Evolutionary conservation across 2,888 invertebrate species (phyloP).

Genomic region (Xestobium rufovillosum): DNA sequence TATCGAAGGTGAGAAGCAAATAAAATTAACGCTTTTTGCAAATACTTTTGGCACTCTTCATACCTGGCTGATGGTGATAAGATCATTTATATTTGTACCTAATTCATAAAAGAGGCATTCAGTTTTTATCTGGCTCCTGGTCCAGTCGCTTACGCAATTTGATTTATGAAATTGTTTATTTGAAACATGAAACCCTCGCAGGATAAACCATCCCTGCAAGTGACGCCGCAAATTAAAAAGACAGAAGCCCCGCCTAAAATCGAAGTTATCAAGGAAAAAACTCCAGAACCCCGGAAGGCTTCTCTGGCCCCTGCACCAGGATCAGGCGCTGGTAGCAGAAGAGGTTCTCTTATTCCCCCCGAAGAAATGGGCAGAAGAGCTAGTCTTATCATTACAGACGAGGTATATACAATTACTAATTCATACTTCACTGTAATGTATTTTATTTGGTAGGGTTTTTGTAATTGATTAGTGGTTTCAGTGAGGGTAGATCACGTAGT

Average conservation of each 20-base stretch:
- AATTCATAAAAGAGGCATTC: slow-evolving; percentile 23
- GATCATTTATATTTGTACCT: slow-evolving; percentile 22
- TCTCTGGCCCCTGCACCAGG: slow-evolving; percentile 49
- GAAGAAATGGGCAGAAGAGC: slow-evolving; percentile 82
- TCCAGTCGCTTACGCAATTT: slow-evolving; percentile 8
- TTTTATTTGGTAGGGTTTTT: neutral
- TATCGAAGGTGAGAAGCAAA: slow-evolving; percentile 35
- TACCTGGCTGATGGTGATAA: slow-evolving; percentile 23
- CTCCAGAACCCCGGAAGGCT: slow-evolving; percentile 60
- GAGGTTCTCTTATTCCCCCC: slow-evolving; percentile 84
- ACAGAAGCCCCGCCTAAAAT: slow-evolving; percentile 68
- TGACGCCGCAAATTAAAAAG: slow-evolving; percentile 46
- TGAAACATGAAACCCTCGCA: slow-evolving; percentile 18
- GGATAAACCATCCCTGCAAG: slow-evolving; percentile 36
- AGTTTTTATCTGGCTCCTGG: slow-evolving; percentile 23
- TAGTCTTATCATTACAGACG: slow-evolving; percentile 87
- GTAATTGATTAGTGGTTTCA: too few relatives aligned
- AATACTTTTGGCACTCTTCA: slow-evolving; percentile 25
- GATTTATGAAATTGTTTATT: too few relatives aligned
- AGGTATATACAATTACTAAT: slow-evolving; percentile 65
- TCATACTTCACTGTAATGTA: too few relatives aligned
- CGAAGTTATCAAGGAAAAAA: slow-evolving; percentile 76
- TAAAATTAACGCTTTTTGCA: slow-evolving; percentile 17
- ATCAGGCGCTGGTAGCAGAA: slow-evolving; percentile 56
- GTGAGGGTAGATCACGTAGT: too few relatives aligned